Evolutionary conservation across 35 echinoderm and acorn worm genomes (phyloP).

Genomic region (Ophioderma brevispina): DNA sequence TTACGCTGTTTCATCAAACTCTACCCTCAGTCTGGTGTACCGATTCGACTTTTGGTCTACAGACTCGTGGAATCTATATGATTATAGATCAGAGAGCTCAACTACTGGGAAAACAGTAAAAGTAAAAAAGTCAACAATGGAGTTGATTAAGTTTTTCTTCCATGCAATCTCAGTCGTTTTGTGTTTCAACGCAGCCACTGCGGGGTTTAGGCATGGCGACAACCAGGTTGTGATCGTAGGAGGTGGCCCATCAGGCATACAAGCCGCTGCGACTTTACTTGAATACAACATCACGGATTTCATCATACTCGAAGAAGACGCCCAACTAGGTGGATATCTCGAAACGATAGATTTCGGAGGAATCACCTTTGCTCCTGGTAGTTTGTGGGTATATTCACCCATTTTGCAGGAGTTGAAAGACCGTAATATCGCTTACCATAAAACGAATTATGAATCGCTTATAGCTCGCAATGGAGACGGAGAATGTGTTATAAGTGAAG

Average conservation of each 20-base stretch:
- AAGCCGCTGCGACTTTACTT: slow-evolving; percentile 18
- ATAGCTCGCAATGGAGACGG: not conserved
- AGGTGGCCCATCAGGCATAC: slow-evolving; percentile 24
- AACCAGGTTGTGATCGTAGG: slow-evolving; percentile 32
- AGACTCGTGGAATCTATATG: too few species aligned
- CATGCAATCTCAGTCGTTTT: too few species aligned
- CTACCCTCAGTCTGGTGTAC: too few species aligned
- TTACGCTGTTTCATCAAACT: too few species aligned
- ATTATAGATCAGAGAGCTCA: too few species aligned
- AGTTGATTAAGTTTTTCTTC: too few species aligned
- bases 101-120: too few species aligned
- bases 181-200: too few species aligned
- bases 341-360: slow-evolving; percentile 14
- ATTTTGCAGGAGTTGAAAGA: too few species aligned
- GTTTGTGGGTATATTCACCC: not conserved
- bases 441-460: not conserved
- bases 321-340: slow-evolving; percentile 18
- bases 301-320: slow-evolving; percentile 40
- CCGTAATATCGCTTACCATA: not conserved
- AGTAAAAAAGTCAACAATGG: too few species aligned
- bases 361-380: not conserved
- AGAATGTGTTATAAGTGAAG: not conserved
- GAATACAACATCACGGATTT: slow-evolving; percentile 43
- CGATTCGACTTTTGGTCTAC: too few species aligned
- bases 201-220: too few species aligned